Percentiles rank a stretch among this genome's conserved stretches.
Evolutionary conservation across 2,797 vertebrate genomes (phyloP).

Genomic region (Phrynocephalus vlangalii): DNA sequence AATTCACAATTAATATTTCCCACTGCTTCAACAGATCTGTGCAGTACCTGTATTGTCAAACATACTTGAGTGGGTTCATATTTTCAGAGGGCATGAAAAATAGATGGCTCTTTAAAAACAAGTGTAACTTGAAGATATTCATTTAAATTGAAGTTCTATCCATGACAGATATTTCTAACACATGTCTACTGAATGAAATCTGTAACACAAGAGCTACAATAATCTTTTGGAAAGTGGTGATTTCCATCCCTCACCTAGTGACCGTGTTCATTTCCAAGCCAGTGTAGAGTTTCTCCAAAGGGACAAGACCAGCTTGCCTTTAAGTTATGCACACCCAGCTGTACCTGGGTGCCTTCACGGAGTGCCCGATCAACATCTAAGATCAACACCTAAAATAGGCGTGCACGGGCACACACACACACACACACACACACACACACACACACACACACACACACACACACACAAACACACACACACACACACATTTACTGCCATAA

Average conservation of each 20-base stretch:
- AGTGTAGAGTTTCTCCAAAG: not conserved
- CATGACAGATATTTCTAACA: not conserved
- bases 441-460: too few relatives aligned
- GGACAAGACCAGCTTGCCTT: not conserved
- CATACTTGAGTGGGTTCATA: not conserved
- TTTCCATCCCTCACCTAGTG: not conserved
- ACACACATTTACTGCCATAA: not conserved
- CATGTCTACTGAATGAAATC: not conserved
- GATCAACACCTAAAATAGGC: conserved; percentile 29
- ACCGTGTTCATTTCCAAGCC: not conserved
- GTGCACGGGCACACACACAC: too few relatives aligned
- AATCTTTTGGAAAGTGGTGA: not conserved
- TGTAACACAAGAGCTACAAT: not conserved
- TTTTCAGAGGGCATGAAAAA: not conserved
- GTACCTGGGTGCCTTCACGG: conserved; percentile 31
- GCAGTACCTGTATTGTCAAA: not conserved
- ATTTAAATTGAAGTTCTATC: not conserved
- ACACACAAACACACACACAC: too few relatives aligned
- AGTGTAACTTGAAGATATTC: not conserved
- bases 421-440: too few relatives aligned
- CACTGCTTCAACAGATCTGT: not conserved
- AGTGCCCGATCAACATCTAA: not conserved
- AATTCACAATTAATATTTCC: not conserved
- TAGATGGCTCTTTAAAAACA: not conserved
- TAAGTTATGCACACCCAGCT: not conserved